Evolutionary conservation across 2,113 vertebrate genomes (phyloP), one percentile per base, ranked within the genome.

Genomic region (Podiceps cristatus): DNA sequence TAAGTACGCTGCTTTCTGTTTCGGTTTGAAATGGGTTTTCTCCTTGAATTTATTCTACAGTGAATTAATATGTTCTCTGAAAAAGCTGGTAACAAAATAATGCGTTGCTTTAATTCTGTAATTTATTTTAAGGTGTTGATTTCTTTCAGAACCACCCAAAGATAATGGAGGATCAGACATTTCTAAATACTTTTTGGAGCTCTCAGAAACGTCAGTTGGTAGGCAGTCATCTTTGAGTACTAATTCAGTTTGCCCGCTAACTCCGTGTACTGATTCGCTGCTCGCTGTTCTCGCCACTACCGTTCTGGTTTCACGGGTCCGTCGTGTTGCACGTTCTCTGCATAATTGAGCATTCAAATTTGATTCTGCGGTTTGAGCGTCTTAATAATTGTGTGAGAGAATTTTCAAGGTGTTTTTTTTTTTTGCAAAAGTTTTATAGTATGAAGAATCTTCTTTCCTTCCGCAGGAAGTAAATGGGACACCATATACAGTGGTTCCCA

Each of bases 121-220:
- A 22, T 20, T 90, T 20, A 77, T 56, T 47, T 27, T 33, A 47
- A 73, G 50, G 12, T 80, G 23, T 75, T 67, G 33, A 5, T 86
- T 94, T 72, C 66, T 98, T 97, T 64, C 94, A 99, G 98, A 98
- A 29, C 97, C 97, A 49, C 98, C 98, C 24, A 98, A 97, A 96
- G 98, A 99, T 78, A 98, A 97, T 2, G 98, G 98, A 77, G 98
- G 98, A 62, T 95, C 98, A 33, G 97, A 98, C 25, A 95, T 99
- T 82, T 96, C 96, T 62, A 98, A 97, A 56, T 98, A 99, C 86
- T 74, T 96, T 14, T 29, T 99, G 89, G 98, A 99, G 96, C 96
- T 98, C 88, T 98, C 88, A 0, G 97, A 98, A 75, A 83, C 97
- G 33, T 94, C 97, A 80, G 88, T 56, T 60, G 98, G 98, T 99